phyloP scores from a whole-genome alignment of 2,113 vertebrate genomes.

The Oostethus manadensis region DNA sequence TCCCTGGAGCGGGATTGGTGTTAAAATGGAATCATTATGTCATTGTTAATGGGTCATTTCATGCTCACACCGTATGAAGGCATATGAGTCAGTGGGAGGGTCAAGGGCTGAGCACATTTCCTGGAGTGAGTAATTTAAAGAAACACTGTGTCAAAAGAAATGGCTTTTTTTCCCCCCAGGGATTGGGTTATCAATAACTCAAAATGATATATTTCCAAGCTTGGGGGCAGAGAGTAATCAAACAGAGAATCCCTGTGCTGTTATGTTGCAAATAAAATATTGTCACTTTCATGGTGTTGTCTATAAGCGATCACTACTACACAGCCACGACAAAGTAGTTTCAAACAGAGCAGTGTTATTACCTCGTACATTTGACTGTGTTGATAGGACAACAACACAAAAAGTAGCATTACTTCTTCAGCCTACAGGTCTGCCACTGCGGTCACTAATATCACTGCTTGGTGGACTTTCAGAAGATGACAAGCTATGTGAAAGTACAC shows the following conservation, averaged over 20 bases:
- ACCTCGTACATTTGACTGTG: too few species aligned
- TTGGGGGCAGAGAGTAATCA: neutral
- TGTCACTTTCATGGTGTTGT: neutral
- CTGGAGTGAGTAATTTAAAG: neutral
- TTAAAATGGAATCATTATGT: constrained; percentile 14
- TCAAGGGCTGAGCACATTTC: constrained; percentile 7
- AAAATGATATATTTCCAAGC: neutral
- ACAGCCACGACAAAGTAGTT: neutral
- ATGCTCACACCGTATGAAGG: neutral
- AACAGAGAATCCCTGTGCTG: neutral
- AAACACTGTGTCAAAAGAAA: neutral
- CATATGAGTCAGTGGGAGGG: constrained; percentile 1
- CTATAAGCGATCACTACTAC: neutral
- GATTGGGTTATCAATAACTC: constrained; percentile 9
- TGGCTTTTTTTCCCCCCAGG: neutral
- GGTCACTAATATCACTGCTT: too few species aligned
- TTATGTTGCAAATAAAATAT: neutral
- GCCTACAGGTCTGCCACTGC: too few species aligned
- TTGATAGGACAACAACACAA: too few species aligned
- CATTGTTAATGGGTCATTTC: constrained; percentile 8
- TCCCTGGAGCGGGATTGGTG: neutral
- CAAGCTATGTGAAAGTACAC: too few species aligned
- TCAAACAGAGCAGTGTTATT: neutral
- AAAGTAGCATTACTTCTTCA: neutral
- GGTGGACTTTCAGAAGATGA: too few species aligned